Conservation (phyloP, 2,797 vertebrate genomes). For the Limosa lapponica region DNA sequence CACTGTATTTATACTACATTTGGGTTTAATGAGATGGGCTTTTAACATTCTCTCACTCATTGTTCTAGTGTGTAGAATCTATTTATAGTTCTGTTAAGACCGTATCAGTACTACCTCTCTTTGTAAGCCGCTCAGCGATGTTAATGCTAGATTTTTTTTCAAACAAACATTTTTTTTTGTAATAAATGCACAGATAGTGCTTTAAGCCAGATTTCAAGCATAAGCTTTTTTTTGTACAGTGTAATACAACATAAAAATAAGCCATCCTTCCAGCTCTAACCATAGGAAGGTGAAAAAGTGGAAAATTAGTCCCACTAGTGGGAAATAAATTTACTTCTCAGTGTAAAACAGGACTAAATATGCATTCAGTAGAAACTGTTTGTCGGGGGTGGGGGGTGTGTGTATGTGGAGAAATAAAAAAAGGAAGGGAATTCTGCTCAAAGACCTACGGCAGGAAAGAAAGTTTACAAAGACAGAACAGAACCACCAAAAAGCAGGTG, state of each 20-base stretch:
- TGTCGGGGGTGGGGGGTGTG: neutral
- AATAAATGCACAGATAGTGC: neutral
- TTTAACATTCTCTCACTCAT: neutral
- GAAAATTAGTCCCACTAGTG: neutral
- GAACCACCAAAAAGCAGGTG: neutral
- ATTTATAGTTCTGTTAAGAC: neutral
- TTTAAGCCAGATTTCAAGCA: neutral
- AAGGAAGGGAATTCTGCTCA: neutral
- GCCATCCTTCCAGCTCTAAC: neutral
- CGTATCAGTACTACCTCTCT: neutral
- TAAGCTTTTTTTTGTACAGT: neutral
- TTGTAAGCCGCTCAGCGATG: neutral
- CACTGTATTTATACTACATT: neutral
- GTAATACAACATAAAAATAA: neutral
- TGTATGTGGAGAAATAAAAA: neutral
- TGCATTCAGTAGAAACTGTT: neutral
- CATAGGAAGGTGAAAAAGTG: neutral
- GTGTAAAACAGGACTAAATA: neutral
- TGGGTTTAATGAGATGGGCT: neutral
- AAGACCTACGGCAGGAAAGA: neutral
- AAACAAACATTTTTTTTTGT: neutral
- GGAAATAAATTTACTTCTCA: neutral
- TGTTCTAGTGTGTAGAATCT: neutral
- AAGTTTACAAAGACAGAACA: neutral
- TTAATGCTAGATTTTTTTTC: neutral